phyloP scores from a whole-genome alignment of 2,888 invertebrate species.

The Nomada goodeniana region DNA sequence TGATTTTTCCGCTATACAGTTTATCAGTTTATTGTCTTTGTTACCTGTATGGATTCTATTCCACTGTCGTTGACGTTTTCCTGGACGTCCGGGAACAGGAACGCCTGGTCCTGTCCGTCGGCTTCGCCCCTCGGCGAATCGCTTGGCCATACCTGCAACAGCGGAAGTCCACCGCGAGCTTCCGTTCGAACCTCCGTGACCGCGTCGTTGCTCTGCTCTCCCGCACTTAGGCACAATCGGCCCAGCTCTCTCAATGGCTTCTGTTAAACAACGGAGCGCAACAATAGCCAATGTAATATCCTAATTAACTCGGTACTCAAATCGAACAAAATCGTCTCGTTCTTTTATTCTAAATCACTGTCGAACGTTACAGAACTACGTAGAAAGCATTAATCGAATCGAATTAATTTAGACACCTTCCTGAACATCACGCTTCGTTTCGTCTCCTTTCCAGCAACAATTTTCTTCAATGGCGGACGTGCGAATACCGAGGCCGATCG shows the following conservation, averaged over 20 bases:
- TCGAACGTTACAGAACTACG: too few species aligned
- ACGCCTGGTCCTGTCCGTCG: conserved; percentile 87
- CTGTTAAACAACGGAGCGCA: conserved; percentile 66
- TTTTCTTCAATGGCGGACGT: too few species aligned
- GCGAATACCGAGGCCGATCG: too few species aligned
- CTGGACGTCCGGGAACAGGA: conserved; percentile 87
- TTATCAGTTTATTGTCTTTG: neutral
- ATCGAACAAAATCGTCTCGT: too few species aligned
- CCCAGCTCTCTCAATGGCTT: conserved; percentile 84
- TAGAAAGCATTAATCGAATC: too few species aligned
- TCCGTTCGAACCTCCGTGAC: conserved; percentile 75
- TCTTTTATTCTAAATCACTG: too few species aligned
- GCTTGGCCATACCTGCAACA: conserved; percentile 89
- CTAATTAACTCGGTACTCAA: too few species aligned
- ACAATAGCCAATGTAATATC: neutral
- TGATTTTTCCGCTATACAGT: too few species aligned
- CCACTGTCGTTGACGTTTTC: conserved; percentile 87
- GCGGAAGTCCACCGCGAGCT: conserved; percentile 81
- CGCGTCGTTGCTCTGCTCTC: conserved; percentile 72
- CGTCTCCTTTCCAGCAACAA: too few species aligned
- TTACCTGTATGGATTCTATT: conserved; percentile 90
- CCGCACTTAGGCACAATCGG: conserved; percentile 81
- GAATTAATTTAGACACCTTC: too few species aligned
- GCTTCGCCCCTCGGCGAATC: conserved; percentile 89
- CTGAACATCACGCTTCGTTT: too few species aligned